Evolutionary conservation across 2,797 vertebrate genomes (phyloP), one percentile per base, ranked within the genome.

Genomic region (Centropyge bicolor): DNA sequence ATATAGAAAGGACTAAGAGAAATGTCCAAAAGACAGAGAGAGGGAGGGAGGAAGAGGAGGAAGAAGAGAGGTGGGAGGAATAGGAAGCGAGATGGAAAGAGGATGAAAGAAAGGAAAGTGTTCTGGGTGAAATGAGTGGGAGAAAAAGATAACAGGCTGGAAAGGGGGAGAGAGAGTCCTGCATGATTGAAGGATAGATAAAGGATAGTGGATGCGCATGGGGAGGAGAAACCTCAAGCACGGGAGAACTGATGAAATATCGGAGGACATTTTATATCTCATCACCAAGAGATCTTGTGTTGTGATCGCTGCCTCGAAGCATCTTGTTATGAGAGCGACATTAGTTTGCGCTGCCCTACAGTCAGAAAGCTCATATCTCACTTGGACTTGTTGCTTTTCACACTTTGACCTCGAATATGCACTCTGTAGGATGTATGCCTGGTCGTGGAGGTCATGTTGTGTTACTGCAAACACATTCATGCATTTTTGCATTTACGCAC

Each of bases 61-160:
- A 84, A 69, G 81, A 81, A 79, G 85, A 87, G 82, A 86, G 85
- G 93, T 91, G 89, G 92, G 93, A 92, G 89, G 89, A 89, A 87
- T 63, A 92, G 93, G 92, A 93, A 92, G 92, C 85, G 41, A 91
- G 89, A 92, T 84, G 86, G 93, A 90, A 87, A 92, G 84, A 89
- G 88, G 92, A 92, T 91, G 90, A 91, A 86, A 91, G 90, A 91
- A 84, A 89, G 91, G 92, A 93, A 93, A 93, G 85, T 89, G 93
- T 92, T 89, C 62, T 81, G 80, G 89, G 82, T 88, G 89, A 88
- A 87, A 83, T 27, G 89, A 91, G 93, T 92, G 92, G 87, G 91
- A 90, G 91, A 88, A 83, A 85, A 83, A 80, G 88, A 90, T 88
- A 87, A 88, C 86, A 80, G 83, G 80, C 81, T 78, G 80, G 87